Base-by-base conservation (phyloP, 1,140 invertebrate species). In the Nasonia giraulti region DNA sequence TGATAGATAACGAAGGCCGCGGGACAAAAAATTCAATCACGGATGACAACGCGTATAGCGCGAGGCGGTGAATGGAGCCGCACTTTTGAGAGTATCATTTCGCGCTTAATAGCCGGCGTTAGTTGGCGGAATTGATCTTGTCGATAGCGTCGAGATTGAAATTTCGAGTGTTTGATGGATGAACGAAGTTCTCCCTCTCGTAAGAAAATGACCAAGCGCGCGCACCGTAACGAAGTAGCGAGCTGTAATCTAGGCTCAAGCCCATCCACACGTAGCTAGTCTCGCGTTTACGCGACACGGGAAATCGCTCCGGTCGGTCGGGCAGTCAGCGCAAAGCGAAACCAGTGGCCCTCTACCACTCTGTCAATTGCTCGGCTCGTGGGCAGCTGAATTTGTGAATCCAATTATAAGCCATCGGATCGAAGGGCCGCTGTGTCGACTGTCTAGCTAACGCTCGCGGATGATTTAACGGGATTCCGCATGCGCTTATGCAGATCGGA, bases 341-440 rank as follows among this genome's bases (percentile, higher is more conserved):
- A 44, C 40, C 40, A 44, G 62, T 31, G 27, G 27, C 2, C 27
- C 23, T 71, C 68, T 71, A 27, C 31, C 23, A 27, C 14, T 71
- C 68, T 17, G 27, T 71, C 68, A 33, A 71, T 71, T 71, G 68
- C 68, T 10, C 2, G 23, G 12, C 8, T 68, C n/a, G 68, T 27
- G 2, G 7, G 40, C 2, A 71, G 4, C 20, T 20, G 74, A 76
- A 76, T 50, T 44, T 76, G 74, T 50, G 74, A 76, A 76, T 50
- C 40, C 74, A 76, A 76, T 76, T 75, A 75, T 75, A 75, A 44
- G 37, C 44, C 40, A 75, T 47, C 37, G 17, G 74, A 75, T 47
- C 37, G 17, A 3, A 37, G 27, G 17, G 17, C 50, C 11, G 17
- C 14, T 55, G 17, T 62, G 4, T 27, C 1, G 27, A 27, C 55